Conservation (phyloP, 1,140 invertebrate species). For the Cydia fagiglandana region DNA sequence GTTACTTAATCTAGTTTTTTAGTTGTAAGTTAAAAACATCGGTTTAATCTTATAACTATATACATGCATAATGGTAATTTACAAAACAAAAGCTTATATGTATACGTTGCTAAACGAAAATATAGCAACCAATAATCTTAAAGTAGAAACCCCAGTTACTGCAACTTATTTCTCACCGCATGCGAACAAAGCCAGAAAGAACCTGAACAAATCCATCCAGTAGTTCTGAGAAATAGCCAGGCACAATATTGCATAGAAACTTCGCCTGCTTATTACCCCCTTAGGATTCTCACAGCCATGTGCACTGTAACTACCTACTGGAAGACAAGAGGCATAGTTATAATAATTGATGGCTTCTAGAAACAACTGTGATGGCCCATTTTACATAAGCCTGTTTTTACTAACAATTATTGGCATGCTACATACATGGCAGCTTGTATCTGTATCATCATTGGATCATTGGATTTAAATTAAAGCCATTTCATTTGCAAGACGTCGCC, state of each 20-base stretch:
- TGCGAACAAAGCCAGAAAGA: neutral
- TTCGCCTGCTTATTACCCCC: constrained; percentile 14
- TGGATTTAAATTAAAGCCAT: no score
- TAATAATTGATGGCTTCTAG: neutral
- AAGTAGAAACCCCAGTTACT: constrained; percentile 1
- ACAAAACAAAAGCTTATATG: no score
- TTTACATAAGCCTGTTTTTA: neutral
- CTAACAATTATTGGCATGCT: no score
- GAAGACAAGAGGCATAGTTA: constrained; percentile 12
- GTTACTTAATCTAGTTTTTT: no score
- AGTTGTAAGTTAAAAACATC: no score
- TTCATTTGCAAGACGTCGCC: no score
- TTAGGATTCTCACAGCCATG: neutral
- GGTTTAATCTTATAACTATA: no score
- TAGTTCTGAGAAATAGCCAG: constrained; percentile 15
- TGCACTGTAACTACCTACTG: no score
- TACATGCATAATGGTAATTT: no score
- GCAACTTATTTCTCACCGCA: neutral
- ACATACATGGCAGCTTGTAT: neutral
- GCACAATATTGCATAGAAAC: constrained; percentile 24
- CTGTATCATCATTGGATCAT: no score
- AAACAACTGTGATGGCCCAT: neutral
- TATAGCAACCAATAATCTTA: neutral
- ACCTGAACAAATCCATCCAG: constrained; percentile 16
- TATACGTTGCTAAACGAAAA: neutral